Percentiles rank a stretch among this genome's conserved stretches.
Conservation (phyloP, 2,113 vertebrate genomes). For the Passer domesticus region DNA sequence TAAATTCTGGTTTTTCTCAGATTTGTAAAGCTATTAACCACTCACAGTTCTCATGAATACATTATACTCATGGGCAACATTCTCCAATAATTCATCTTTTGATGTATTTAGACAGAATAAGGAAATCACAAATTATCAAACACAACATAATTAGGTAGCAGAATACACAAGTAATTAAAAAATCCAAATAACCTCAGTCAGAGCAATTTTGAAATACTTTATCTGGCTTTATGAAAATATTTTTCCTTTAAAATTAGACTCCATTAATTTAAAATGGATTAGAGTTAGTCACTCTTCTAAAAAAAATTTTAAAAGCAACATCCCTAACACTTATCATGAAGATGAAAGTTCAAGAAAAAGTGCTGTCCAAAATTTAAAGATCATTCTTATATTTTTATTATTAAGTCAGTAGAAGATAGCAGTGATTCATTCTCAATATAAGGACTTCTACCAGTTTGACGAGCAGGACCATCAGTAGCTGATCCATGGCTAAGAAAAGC, state of each 20-base stretch:
- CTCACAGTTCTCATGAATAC: conserved; percentile 36
- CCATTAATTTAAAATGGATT: neutral
- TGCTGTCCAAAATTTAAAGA: neutral
- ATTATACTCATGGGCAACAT: conserved; percentile 10
- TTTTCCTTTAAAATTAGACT: neutral
- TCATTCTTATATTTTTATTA: neutral
- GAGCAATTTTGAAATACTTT: neutral
- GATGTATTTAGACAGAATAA: conserved; percentile 42
- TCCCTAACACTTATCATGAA: accelerated
- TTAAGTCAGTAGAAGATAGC: neutral
- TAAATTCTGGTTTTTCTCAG: neutral
- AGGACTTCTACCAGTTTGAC: neutral
- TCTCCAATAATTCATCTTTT: conserved; percentile 35
- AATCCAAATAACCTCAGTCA: neutral
- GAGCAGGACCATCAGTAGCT: neutral
- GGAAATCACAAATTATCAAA: conserved; percentile 5
- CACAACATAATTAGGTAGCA: neutral
- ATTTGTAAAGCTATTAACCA: conserved; percentile 53
- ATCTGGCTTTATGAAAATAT: neutral
- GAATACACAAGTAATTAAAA: conserved; percentile 16
- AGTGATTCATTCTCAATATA: neutral
- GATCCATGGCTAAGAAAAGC: neutral
- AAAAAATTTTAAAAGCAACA: neutral
- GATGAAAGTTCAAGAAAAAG: neutral
- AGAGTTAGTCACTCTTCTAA: neutral